A percentile compares a stretch with the other conserved stretches of the same genome.
Conservation (phyloP, 1,140 invertebrate genomes). For the Drosophila gunungcola region DNA sequence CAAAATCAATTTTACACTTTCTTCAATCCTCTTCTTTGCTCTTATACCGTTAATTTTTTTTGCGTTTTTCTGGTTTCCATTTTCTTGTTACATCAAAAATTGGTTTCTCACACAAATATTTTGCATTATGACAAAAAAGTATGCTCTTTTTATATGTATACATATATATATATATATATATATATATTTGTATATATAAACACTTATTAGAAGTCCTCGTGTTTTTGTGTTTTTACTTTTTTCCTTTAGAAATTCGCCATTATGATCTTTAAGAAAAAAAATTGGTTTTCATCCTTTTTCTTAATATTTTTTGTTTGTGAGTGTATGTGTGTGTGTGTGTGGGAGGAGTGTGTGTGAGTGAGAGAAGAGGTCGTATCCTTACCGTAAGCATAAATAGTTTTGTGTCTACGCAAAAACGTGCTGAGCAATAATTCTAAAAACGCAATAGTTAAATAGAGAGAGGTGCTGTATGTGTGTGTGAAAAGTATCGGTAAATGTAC, state of each 20-base stretch:
- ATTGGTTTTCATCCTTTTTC: constrained; percentile 24
- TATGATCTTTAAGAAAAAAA: constrained; percentile 48
- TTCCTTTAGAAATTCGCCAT: constrained; percentile 19
- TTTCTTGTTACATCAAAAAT: constrained; percentile 76
- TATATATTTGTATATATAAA: constrained; percentile 76
- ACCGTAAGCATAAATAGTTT: constrained; percentile 68
- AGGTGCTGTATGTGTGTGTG: constrained; percentile 55
- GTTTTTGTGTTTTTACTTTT: constrained; percentile 46
- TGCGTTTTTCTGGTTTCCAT: constrained; percentile 33
- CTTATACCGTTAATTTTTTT: constrained; percentile 7
- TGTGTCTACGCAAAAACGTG: constrained; percentile 67
- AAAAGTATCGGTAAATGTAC: constrained; percentile 61
- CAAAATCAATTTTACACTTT: constrained; percentile 17
- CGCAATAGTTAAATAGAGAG: constrained; percentile 47
- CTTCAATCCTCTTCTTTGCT: constrained; percentile 22
- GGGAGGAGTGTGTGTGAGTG: constrained; percentile 11
- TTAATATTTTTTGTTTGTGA: constrained; percentile 17
- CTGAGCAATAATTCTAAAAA: constrained; percentile 70
- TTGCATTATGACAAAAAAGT: constrained; percentile 78
- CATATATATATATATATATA: constrained; percentile 36
- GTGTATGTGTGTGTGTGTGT: constrained; percentile 12
- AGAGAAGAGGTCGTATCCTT: constrained; percentile 35
- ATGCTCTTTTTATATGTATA: constrained; percentile 47
- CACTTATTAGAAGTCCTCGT: constrained; percentile 77
- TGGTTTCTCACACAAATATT: constrained; percentile 68